Evolutionary conservation across 2,113 vertebrate genomes (phyloP).

Genomic region (Neolamprologus caudopunctatus): DNA sequence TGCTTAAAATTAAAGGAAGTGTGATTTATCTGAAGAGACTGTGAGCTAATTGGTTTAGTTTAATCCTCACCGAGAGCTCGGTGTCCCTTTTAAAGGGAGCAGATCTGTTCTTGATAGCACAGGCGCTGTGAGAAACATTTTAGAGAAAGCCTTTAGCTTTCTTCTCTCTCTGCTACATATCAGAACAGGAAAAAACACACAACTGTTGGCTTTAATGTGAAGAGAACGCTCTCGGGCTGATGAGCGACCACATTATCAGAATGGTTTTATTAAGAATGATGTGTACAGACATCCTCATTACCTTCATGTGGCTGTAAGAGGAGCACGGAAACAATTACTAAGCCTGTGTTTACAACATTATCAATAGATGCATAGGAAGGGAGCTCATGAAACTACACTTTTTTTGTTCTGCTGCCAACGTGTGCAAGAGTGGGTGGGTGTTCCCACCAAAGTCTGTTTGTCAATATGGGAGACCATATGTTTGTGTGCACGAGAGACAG

Average conservation of each 20-base stretch:
- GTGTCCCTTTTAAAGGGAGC: background rate
- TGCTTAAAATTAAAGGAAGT: background rate
- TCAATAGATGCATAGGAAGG: constrained; percentile 1
- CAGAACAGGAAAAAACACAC: background rate
- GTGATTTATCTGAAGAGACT: background rate
- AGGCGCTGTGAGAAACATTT: background rate
- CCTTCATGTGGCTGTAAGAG: background rate
- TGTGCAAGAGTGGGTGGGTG: background rate
- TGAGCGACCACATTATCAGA: constrained; percentile 25
- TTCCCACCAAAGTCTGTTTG: constrained; percentile 46
- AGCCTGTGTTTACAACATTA: constrained; percentile 11
- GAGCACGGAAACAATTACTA: constrained; percentile 31
- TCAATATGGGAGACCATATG: constrained; percentile 60
- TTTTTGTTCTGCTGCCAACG: constrained; percentile 53
- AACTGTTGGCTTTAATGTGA: background rate
- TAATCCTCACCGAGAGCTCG: background rate
- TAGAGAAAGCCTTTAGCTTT: background rate
- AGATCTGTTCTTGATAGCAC: background rate
- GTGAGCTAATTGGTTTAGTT: background rate
- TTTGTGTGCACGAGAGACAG: constrained; percentile 28
- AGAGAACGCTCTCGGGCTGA: constrained; percentile 12
- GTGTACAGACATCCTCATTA: constrained; percentile 23
- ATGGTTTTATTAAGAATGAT: constrained; percentile 38
- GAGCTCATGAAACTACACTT: background rate
- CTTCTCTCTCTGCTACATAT: background rate